Conservation (phyloP, 2,797 vertebrate genomes). For the Threskiornis aethiopicus region DNA sequence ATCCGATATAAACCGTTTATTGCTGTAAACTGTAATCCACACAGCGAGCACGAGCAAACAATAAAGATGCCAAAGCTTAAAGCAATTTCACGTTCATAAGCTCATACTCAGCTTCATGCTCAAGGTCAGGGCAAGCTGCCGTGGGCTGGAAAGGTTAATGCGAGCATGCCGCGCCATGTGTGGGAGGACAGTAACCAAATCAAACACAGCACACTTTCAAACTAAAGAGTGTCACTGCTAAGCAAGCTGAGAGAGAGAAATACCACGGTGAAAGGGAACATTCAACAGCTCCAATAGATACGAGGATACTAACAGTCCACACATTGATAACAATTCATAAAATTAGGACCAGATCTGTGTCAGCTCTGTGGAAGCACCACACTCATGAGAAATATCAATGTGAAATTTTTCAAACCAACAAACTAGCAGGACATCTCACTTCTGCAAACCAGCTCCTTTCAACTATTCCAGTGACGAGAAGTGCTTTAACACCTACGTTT, state of each 20-base stretch:
- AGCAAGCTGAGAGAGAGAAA: neutral
- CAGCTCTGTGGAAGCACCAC: neutral
- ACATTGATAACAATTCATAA: neutral
- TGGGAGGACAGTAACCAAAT: conserved; percentile 7
- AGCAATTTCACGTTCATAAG: neutral
- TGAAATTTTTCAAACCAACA: neutral
- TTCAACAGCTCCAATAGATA: neutral
- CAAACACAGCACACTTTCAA: neutral
- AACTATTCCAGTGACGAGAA: neutral
- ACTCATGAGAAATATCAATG: neutral
- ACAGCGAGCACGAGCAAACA: neutral
- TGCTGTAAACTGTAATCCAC: neutral
- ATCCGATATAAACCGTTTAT: neutral
- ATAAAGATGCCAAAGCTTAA: neutral
- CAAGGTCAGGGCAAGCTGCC: neutral
- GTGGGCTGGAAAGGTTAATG: neutral
- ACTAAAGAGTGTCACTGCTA: neutral
- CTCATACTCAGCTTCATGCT: neutral
- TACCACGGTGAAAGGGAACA: neutral
- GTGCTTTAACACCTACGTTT: neutral
- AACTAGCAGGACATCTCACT: neutral
- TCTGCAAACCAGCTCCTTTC: neutral
- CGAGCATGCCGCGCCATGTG: accelerated
- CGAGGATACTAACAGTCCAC: neutral
- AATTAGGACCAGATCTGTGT: neutral